A percentile compares a stretch with the other conserved stretches of the same genome.
phyloP scores from a whole-genome alignment of 92 coral and sea anemone species.

The Chrysogorgia sp. region DNA sequence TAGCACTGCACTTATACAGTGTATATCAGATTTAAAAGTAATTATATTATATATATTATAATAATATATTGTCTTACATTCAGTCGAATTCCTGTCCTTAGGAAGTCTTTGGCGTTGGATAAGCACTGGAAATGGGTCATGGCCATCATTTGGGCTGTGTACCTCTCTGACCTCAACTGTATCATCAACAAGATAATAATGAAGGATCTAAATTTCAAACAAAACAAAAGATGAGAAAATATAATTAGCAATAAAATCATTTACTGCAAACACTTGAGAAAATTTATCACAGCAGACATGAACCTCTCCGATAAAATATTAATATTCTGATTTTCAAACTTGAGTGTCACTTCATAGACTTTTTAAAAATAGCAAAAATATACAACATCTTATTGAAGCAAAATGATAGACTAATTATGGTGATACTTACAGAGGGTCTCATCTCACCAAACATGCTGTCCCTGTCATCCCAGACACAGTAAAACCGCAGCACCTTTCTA shows the following conservation, averaged over 20 bases:
- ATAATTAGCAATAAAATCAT: neutral
- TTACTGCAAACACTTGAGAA: too few relatives aligned
- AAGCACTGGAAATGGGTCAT: conserved; percentile 98
- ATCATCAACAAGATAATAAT: conserved; percentile 95
- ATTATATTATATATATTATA: too few relatives aligned
- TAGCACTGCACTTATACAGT: too few relatives aligned
- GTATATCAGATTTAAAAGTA: too few relatives aligned
- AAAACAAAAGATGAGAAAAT: neutral
- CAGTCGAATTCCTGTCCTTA: conserved; percentile 78
- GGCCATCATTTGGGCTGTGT: conserved; percentile 88
- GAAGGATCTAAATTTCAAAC: conserved; percentile 70
- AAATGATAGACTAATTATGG: neutral
- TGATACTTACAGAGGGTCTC: conserved; percentile 89
- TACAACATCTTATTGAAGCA: neutral
- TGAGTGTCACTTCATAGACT: too few relatives aligned
- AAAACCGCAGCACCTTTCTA: conserved; percentile 90
- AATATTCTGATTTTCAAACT: too few relatives aligned
- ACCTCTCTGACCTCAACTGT: conserved; percentile 97
- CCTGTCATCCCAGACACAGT: conserved; percentile 99
- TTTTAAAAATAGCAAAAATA: too few relatives aligned
- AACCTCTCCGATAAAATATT: too few relatives aligned
- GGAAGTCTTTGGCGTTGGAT: conserved; percentile 92
- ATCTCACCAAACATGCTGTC: conserved; percentile 99
- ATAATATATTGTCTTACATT: conserved; percentile 84
- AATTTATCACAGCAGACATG: too few relatives aligned